Evolutionary conservation across 1,140 invertebrate genomes (phyloP).

Genomic region (Drosophila seguyi): DNA sequence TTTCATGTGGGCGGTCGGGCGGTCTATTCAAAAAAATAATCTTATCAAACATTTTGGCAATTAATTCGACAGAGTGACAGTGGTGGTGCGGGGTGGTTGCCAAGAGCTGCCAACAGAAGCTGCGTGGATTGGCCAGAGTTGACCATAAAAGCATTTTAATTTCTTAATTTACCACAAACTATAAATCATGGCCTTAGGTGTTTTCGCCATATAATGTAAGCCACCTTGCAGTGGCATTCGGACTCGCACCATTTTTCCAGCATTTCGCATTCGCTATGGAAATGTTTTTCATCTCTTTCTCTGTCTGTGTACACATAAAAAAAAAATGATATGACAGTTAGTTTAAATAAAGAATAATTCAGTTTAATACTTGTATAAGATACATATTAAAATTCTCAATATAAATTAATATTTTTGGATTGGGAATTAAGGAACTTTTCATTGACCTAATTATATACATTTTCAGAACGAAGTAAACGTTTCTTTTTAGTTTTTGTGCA

Average conservation of each 20-base stretch:
- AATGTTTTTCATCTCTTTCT: slow-evolving; percentile 29
- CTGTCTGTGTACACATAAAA: background rate
- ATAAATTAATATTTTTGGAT: background rate
- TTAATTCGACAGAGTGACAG: slow-evolving; percentile 58
- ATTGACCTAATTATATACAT: no score
- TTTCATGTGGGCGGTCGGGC: no score
- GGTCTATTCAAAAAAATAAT: slow-evolving; percentile 63
- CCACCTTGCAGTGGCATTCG: slow-evolving; percentile 58
- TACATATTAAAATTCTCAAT: background rate
- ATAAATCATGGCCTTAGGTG: slow-evolving; percentile 78
- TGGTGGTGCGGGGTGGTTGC: background rate
- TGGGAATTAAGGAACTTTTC: no score
- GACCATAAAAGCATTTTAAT: slow-evolving; percentile 82
- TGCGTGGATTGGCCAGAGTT: slow-evolving; percentile 21
- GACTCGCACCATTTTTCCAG: slow-evolving; percentile 68
- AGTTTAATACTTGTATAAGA: background rate
- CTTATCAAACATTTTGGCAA: slow-evolving; percentile 80
- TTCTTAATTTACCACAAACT: slow-evolving; percentile 80
- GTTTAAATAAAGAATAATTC: no score
- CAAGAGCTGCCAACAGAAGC: no score
- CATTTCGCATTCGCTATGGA: slow-evolving; percentile 66
- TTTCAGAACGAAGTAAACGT: no score
- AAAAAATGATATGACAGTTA: background rate
- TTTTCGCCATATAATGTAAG: slow-evolving; percentile 79
- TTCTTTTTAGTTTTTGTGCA: no score